phyloP scores from a whole-genome alignment of 2,113 vertebrate species.

The Empidonax traillii region DNA sequence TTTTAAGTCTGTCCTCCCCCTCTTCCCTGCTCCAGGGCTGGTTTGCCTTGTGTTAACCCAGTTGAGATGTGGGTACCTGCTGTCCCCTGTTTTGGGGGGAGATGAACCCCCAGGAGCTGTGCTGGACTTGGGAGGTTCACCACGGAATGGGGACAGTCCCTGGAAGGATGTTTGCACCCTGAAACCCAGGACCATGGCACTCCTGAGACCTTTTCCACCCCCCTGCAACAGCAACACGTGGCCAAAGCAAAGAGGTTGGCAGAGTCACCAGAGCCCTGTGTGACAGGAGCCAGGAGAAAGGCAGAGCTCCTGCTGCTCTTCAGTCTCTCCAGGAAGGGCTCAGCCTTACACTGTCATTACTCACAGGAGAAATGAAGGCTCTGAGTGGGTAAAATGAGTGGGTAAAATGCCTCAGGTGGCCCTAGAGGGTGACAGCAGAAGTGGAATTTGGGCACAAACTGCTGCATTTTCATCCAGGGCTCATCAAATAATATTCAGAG shows the following conservation, averaged over 20 bases:
- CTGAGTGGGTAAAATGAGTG: not conserved
- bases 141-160: accelerated
- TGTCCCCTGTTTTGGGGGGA: not conserved
- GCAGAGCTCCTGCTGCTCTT: not conserved
- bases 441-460: not conserved
- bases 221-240: not conserved
- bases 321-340: not conserved
- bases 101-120: not conserved
- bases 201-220: not conserved
- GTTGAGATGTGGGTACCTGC: not conserved
- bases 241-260: not conserved
- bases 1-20: not conserved
- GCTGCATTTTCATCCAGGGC: not conserved
- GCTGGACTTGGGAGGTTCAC: not conserved
- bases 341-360: not conserved
- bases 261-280: not conserved
- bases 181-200: not conserved
- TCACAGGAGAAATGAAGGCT: not conserved
- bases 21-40: not conserved
- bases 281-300: not conserved
- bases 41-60: not conserved
- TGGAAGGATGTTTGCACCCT: not conserved
- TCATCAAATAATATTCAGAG: not conserved
- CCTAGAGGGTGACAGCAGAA: not conserved
- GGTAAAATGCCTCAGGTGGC: not conserved